Conservation (phyloP, 2,113 vertebrate species). For the Kobus ellipsiprymnus region DNA sequence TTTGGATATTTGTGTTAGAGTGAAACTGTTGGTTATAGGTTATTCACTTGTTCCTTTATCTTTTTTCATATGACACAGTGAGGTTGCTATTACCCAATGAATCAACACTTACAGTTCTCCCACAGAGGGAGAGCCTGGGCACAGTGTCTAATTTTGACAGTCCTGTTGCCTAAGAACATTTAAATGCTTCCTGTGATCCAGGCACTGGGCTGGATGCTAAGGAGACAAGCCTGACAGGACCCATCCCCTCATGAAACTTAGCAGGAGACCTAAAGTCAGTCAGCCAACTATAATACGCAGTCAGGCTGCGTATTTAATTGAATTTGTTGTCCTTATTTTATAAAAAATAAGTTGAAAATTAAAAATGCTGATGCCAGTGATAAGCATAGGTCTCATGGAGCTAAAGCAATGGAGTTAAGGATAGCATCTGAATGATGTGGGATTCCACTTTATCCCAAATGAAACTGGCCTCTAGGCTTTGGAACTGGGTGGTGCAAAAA, state of each 20-base stretch:
- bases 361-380: background rate
- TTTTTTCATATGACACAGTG: background rate
- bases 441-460: background rate
- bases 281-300: background rate
- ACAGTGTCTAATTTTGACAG: background rate
- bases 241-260: background rate
- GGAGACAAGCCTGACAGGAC: background rate
- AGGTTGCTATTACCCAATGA: background rate
- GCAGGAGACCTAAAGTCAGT: background rate
- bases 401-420: background rate
- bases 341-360: background rate
- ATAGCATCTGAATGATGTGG: background rate
- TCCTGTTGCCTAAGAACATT: background rate
- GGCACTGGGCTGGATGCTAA: background rate
- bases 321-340: background rate
- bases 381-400: background rate
- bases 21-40: background rate
- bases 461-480: background rate
- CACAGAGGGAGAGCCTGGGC: background rate
- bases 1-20: background rate
- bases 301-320: background rate
- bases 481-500: background rate
- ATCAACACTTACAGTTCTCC: background rate
- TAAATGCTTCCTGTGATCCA: background rate
- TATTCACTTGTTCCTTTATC: background rate